These are phyloP conservation scores for Cetonia aurata DNA, from an alignment of 2,888 invertebrate genomes.

Conservation along the genomic window DNA sequence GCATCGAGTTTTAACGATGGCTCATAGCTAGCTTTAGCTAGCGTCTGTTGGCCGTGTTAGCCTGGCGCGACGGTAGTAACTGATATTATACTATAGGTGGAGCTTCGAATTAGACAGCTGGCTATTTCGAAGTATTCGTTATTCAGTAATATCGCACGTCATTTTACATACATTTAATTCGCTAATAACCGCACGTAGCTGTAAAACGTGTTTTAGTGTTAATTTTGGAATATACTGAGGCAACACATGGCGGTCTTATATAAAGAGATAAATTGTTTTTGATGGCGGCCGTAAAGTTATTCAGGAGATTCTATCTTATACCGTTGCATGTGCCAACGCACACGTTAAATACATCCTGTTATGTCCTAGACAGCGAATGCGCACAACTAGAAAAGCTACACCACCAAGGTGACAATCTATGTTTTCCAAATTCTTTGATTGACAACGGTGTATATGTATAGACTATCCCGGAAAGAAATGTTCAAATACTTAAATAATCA, in stretches of 20 bases:
- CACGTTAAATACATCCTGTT: background rate
- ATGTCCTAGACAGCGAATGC: no score
- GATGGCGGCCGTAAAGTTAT: background rate
- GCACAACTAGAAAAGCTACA: no score
- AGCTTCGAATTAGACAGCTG: conserved; percentile 23
- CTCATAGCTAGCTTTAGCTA: conserved; percentile 31
- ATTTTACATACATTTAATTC: conserved; percentile 40
- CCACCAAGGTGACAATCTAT: no score
- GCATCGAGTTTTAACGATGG: conserved; percentile 58
- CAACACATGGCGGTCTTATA: conserved; percentile 26
- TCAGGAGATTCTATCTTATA: background rate
- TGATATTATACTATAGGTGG: conserved; percentile 29
- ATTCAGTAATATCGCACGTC: conserved; percentile 33
- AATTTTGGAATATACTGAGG: conserved; percentile 34
- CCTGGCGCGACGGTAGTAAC: conserved; percentile 8
- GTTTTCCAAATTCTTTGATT: no score
- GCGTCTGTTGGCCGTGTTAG: conserved; percentile 42
- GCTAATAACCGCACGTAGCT: conserved; percentile 29
- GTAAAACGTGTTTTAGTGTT: conserved; percentile 33
- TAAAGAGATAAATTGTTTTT: conserved; percentile 34
- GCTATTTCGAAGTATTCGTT: conserved; percentile 22
- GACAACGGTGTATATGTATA: no score
- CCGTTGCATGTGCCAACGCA: background rate
- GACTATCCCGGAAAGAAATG: no score
- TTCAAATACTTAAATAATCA: no score